Evolutionary conservation across 2,888 invertebrate genomes (phyloP).

Genomic region (Mesoligia furuncula): DNA sequence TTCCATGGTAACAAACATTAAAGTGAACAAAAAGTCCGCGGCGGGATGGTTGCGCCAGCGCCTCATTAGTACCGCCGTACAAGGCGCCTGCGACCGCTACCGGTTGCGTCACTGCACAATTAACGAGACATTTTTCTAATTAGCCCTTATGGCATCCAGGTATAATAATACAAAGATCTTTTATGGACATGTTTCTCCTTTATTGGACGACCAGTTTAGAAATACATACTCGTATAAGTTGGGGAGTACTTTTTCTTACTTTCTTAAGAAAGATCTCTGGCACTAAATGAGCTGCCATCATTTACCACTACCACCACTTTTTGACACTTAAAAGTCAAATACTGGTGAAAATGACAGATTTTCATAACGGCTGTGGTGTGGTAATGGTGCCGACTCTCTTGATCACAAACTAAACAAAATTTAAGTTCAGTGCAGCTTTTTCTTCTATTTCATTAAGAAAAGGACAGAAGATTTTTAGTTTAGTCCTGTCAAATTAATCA

Average conservation of each 20-base stretch:
- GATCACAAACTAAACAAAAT: too few species aligned
- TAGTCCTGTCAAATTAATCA: too few species aligned
- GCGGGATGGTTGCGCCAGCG: slow-evolving; percentile 42
- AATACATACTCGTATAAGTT: slow-evolving; percentile 9
- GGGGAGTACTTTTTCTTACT: background rate
- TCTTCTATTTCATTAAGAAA: too few species aligned
- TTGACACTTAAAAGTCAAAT: background rate
- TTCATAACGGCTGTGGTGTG: too few species aligned
- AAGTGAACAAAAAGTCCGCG: slow-evolving; percentile 40
- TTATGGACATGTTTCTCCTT: slow-evolving; percentile 27
- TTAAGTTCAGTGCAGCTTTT: too few species aligned
- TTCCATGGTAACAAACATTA: slow-evolving; percentile 45
- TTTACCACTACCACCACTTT: background rate
- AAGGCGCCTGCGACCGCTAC: slow-evolving; percentile 53
- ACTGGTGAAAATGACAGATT: background rate
- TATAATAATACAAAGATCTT: slow-evolving; percentile 45
- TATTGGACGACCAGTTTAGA: slow-evolving; percentile 32
- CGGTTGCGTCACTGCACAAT: slow-evolving; percentile 60
- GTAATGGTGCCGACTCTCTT: too few species aligned
- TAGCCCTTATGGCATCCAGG: slow-evolving; percentile 52
- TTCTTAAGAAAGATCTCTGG: background rate
- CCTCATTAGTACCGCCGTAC: slow-evolving; percentile 64
- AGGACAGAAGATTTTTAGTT: too few species aligned
- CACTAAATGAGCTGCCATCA: background rate
- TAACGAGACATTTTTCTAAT: slow-evolving; percentile 63